These are phyloP conservation scores for Latheticus oryzae DNA, from an alignment of 2,888 invertebrate genomes.

Conservation along the genomic window DNA sequence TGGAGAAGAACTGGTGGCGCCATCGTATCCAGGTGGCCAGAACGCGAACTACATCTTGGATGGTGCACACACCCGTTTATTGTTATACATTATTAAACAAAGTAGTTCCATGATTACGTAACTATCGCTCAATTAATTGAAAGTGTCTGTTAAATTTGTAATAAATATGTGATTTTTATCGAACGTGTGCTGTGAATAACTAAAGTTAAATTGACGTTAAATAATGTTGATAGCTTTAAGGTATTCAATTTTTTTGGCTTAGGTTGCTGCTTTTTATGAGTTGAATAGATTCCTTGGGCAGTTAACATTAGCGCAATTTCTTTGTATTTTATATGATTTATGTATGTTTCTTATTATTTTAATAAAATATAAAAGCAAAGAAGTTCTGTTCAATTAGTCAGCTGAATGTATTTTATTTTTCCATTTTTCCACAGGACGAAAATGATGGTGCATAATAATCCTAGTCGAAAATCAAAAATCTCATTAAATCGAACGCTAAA, in stretches of 20 bases:
- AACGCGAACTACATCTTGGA: slow-evolving; percentile 55
- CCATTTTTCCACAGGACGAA: slow-evolving; percentile 51
- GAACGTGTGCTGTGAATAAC: slow-evolving; percentile 40
- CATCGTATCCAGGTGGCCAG: slow-evolving; percentile 54
- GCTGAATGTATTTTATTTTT: slow-evolving; percentile 51
- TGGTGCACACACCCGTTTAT: slow-evolving; percentile 60
- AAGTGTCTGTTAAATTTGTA: slow-evolving; percentile 50
- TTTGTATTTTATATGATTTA: slow-evolving; percentile 38
- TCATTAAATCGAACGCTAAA: slow-evolving; percentile 32
- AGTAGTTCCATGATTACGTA: slow-evolving; percentile 49
- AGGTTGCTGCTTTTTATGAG: slow-evolving; percentile 50
- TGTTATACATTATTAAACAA: slow-evolving; percentile 58
- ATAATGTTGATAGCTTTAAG: slow-evolving; percentile 47
- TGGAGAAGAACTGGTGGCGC: slow-evolving; percentile 54
- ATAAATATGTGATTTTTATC: slow-evolving; percentile 53
- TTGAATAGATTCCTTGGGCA: slow-evolving; percentile 58
- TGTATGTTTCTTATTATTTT: slow-evolving; percentile 46
- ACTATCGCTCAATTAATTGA: slow-evolving; percentile 53
- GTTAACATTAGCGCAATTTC: slow-evolving; percentile 50
- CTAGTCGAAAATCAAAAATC: slow-evolving; percentile 16
- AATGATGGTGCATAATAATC: slow-evolving; percentile 44
- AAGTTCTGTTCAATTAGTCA: slow-evolving; percentile 53
- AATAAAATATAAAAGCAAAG: slow-evolving; percentile 54
- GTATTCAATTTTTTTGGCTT: slow-evolving; percentile 46
- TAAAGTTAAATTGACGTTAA: slow-evolving; percentile 20